Base-by-base conservation (phyloP, 2,888 invertebrate species). In the Drosophila neutralis region DNA sequence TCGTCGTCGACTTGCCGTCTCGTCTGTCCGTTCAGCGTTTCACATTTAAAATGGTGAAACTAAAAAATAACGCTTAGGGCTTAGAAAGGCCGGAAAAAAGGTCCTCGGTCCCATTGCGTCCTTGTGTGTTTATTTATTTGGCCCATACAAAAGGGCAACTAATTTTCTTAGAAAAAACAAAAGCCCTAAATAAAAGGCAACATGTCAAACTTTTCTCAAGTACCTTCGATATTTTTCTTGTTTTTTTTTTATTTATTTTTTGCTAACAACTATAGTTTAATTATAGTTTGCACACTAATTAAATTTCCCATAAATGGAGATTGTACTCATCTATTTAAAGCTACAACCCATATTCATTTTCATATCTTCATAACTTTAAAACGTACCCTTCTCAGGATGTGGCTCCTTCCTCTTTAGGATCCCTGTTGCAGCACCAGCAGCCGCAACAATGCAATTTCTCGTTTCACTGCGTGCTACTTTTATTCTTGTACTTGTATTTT, bases 21-120 rank as follows among this genome's bases (percentile, higher is more conserved):
- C 51, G 27, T 38, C 45, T 24, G 18, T 27, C 29, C 52, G 35
- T 52, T 24, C 48, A 63, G 60, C 74, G 61, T 74, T 87, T 82
- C 75, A 75, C 88, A 87, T 87, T 89, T 78, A 76, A 87, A 89
- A 82, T 82, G 75, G 69, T 71, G 75, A 85, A 87, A 89, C 83
- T 83, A 87, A 13, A 73, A 73, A 70, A 69, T 62, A 80, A 64
- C 62, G 76, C 83, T 67, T 33, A 40, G 53, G 69, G 73, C 77
- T 68, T 72, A 62, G 48, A 65, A 29, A 40, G 56, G 31, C 60
- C 48, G n/a, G 29, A 31, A 64, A 69, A 87, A 87, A 72, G 80
- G 80, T 85, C 54, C 53, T 75, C 33, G 53, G 58, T 54, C 58
- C 66, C 58, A 52, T 29, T 60, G 59, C 60, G 68, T 65, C 63